These are phyloP conservation scores for Drusus annulatus DNA, from an alignment of 1,140 invertebrate genomes.

Conservation along the genomic window DNA sequence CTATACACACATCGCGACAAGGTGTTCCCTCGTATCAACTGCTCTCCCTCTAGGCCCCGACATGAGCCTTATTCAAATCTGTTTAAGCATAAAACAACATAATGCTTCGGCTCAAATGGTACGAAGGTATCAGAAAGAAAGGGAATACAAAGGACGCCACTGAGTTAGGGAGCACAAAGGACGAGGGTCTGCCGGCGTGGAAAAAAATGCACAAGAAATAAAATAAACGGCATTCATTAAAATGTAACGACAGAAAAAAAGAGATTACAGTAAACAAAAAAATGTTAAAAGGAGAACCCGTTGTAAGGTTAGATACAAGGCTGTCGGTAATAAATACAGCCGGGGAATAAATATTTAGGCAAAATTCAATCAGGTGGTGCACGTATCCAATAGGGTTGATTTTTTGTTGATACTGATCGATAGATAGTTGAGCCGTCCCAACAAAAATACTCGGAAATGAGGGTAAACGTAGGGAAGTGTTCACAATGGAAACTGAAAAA, in stretches of 20 bases:
- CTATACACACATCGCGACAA: constrained; percentile 34
- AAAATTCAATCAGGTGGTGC: constrained; percentile 40
- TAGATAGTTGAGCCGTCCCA: not conserved
- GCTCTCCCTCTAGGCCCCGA: constrained; percentile 26
- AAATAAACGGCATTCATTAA: constrained; percentile 59
- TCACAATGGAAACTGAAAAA: not conserved
- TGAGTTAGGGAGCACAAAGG: constrained; percentile 47
- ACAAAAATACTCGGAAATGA: constrained; percentile 28
- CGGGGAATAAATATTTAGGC: constrained; percentile 48
- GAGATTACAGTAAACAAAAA: constrained; percentile 57
- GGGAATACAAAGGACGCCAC: constrained; percentile 52
- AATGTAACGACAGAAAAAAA: constrained; percentile 58
- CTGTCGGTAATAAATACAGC: constrained; percentile 56
- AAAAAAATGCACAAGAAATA: constrained; percentile 56
- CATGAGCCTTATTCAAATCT: constrained; percentile 56
- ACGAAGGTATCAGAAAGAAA: constrained; percentile 42
- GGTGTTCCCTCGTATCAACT: constrained; percentile 25
- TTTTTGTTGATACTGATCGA: constrained; percentile 36
- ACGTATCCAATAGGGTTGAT: constrained; percentile 30
- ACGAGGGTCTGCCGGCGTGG: constrained; percentile 49
- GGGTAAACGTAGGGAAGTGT: constrained; percentile 10
- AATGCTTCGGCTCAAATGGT: constrained; percentile 55
- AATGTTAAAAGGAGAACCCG: constrained; percentile 49
- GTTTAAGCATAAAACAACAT: constrained; percentile 59
- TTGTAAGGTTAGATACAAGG: constrained; percentile 44